A percentile compares a stretch with the other conserved stretches of the same genome.
Evolutionary conservation across 2,797 vertebrate species (phyloP).

Genomic region (Taenioides sp.): DNA sequence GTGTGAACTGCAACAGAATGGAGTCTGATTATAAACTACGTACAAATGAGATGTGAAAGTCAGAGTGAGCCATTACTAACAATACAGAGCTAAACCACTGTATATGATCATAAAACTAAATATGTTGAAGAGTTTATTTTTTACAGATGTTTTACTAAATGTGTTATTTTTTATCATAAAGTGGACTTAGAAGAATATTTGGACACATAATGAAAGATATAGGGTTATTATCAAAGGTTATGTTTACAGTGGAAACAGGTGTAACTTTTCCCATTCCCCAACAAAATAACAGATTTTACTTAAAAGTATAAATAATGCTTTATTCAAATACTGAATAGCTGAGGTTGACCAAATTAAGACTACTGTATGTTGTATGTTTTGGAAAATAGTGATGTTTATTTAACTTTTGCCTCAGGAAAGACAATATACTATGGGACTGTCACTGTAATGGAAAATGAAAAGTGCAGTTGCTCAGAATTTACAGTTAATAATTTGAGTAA

Average conservation of each 20-base stretch:
- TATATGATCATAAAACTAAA: not conserved
- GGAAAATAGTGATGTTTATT: conserved; percentile 56
- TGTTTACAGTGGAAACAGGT: conserved; percentile 4
- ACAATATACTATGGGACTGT: conserved; percentile 41
- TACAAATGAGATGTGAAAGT: not conserved
- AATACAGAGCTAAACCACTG: conserved; percentile 6
- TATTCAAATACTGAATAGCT: conserved; percentile 9
- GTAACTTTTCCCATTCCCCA: not conserved
- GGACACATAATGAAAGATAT: conserved; percentile 15
- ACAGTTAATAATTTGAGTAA: not conserved
- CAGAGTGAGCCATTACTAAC: not conserved
- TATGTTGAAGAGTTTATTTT: conserved; percentile 53
- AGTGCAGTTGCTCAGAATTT: not conserved
- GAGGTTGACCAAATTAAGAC: conserved; percentile 40
- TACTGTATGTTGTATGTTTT: conserved; percentile 52
- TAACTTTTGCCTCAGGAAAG: conserved; percentile 82
- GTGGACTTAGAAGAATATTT: conserved; percentile 12
- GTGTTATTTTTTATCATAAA: conserved; percentile 67
- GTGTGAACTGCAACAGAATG: conserved; percentile 3
- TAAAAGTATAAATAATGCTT: not conserved
- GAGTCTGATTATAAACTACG: not conserved
- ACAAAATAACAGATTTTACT: not conserved
- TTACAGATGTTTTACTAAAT: conserved; percentile 59
- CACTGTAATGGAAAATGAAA: conserved; percentile 1
- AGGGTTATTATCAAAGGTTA: conserved; percentile 20